phyloP scores from a whole-genome alignment of 2,888 invertebrate species.

The Helleia helle region DNA sequence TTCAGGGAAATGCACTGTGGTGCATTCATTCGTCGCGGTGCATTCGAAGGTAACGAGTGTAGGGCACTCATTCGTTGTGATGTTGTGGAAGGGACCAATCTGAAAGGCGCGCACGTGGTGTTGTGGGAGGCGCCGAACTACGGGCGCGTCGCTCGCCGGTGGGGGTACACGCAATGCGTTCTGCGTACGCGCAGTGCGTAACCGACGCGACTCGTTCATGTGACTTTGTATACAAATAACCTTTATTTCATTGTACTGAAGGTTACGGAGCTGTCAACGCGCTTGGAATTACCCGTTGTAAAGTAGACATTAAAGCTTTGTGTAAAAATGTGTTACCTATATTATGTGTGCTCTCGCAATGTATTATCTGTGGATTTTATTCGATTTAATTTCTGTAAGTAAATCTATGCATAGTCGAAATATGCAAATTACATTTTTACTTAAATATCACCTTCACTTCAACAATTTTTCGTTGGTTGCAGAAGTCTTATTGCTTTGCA shows the following conservation, averaged over 20 bases:
- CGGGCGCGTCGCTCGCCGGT: background rate
- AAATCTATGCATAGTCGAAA: background rate
- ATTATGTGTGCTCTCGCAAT: background rate
- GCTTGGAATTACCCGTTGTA: background rate
- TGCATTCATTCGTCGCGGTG: slow-evolving; percentile 43
- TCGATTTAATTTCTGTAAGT: background rate
- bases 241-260: slow-evolving; percentile 4
- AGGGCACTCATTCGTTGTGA: slow-evolving; percentile 46
- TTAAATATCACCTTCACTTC: no score
- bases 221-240: slow-evolving; percentile 9
- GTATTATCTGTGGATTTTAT: background rate
- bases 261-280: slow-evolving; percentile 3
- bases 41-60: slow-evolving; percentile 22
- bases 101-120: slow-evolving; percentile 41
- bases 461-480: no score
- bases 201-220: slow-evolving; percentile 32
- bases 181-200: slow-evolving; percentile 60
- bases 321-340: slow-evolving; percentile 1
- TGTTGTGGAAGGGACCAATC: slow-evolving; percentile 56
- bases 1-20: slow-evolving; percentile 30
- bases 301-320: background rate
- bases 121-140: slow-evolving; percentile 36
- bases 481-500: no score
- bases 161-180: slow-evolving; percentile 57
- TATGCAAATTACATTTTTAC: background rate